Conservation (phyloP, 2,888 invertebrate genomes). For the Cephalotes varians region DNA sequence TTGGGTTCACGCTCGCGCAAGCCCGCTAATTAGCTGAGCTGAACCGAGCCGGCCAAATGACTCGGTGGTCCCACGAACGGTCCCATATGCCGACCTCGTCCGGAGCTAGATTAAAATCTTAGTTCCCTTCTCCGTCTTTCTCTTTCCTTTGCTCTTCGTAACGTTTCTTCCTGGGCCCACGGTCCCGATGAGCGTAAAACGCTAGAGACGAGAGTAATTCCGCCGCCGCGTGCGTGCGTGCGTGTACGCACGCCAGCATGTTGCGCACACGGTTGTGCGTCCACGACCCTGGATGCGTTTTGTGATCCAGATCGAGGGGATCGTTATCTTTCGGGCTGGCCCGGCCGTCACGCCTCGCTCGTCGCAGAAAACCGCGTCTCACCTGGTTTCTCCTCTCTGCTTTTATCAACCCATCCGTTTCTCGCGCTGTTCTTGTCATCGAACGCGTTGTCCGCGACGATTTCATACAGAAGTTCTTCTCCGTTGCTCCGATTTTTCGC, state of each 20-base stretch:
- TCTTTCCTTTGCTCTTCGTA: constrained; percentile 46
- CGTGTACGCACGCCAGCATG: constrained; percentile 60
- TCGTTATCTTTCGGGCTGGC: constrained; percentile 81
- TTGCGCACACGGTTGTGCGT: constrained; percentile 65
- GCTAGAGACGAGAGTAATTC: constrained; percentile 65
- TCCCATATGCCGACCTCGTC: constrained; percentile 70
- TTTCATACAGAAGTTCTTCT: constrained; percentile 62
- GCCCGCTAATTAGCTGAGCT: constrained; percentile 82
- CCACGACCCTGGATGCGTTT: constrained; percentile 76
- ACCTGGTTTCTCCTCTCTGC: constrained; percentile 79
- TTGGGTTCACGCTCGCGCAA: constrained; percentile 84
- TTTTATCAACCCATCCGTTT: constrained; percentile 37
- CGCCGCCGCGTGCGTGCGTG: constrained; percentile 57
- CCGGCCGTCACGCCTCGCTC: constrained; percentile 83
- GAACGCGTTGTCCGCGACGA: constrained; percentile 43
- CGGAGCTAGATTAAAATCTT: constrained; percentile 73
- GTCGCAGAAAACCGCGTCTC: constrained; percentile 82
- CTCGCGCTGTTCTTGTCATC: constrained; percentile 53
- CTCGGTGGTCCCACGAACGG: constrained; percentile 81
- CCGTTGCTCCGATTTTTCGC: not conserved
- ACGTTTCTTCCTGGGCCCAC: constrained; percentile 58
- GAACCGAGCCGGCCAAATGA: constrained; percentile 80
- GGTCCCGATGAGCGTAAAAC: constrained; percentile 58
- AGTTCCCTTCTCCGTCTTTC: constrained; percentile 56
- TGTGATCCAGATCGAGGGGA: constrained; percentile 84